Conservation (phyloP, 2,797 vertebrate species). For the Sebastes matsubarae region DNA sequence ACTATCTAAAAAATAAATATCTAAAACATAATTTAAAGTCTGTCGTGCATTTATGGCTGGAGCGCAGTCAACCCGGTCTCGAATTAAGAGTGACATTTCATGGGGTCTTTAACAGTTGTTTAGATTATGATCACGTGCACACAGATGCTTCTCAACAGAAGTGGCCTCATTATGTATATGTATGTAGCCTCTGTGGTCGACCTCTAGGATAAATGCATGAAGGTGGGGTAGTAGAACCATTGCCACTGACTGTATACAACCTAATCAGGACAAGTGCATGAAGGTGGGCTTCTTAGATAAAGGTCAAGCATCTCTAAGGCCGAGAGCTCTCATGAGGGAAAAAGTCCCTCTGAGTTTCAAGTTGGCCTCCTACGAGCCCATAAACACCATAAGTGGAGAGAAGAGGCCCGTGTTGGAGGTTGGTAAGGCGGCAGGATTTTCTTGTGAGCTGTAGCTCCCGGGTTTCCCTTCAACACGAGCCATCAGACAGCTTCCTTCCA, state of each 20-base stretch:
- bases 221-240: not conserved
- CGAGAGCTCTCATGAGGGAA: conserved; percentile 33
- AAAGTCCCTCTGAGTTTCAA: conserved; percentile 26
- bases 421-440: not conserved
- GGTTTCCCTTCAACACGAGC: conserved; percentile 12
- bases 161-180: no score
- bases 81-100: no score
- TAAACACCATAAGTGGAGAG: conserved; percentile 20
- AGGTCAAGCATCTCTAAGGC: conserved; percentile 37
- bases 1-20: no score
- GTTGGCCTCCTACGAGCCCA: conserved; percentile 7
- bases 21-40: no score
- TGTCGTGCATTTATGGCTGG: no score
- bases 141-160: no score
- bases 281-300: not conserved
- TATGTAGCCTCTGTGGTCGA: no score
- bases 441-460: conserved; percentile 1
- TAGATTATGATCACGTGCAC: no score
- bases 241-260: no score
- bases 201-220: not conserved
- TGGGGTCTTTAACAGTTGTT: no score
- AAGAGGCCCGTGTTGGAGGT: not conserved
- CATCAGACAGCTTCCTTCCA: conserved; percentile 1
- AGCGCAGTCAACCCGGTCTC: no score
- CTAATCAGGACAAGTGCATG: not conserved